Evolutionary conservation across 1,140 invertebrate species (phyloP).

Genomic region (Bombus sylvicola): DNA sequence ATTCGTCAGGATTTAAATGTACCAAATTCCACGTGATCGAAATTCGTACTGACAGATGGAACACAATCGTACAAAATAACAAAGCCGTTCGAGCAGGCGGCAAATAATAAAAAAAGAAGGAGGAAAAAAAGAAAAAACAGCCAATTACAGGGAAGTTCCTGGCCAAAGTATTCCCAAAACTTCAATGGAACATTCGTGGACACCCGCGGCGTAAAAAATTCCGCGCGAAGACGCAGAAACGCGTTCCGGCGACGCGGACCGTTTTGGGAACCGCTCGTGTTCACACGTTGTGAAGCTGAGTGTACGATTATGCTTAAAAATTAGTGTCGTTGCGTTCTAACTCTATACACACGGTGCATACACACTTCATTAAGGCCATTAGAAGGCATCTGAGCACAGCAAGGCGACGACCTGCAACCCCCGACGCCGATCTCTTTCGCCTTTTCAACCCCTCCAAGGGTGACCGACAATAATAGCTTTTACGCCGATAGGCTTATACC

Average conservation of each 20-base stretch:
- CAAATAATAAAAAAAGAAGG: background rate
- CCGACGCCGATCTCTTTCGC: slow-evolving; percentile 64
- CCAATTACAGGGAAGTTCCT: slow-evolving; percentile 35
- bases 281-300: slow-evolving; percentile 83
- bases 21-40: background rate
- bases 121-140: background rate
- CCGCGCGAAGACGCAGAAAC: slow-evolving; percentile 54
- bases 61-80: background rate
- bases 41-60: background rate
- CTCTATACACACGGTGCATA: slow-evolving; percentile 73
- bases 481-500: slow-evolving; percentile 62
- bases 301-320: slow-evolving; percentile 83
- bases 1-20: background rate
- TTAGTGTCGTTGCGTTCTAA: slow-evolving; percentile 79
- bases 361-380: slow-evolving; percentile 83
- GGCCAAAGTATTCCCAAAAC: slow-evolving; percentile 33
- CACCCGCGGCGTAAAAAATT: slow-evolving; percentile 48
- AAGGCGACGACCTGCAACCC: slow-evolving; percentile 61
- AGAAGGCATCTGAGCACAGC: slow-evolving; percentile 75
- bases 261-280: slow-evolving; percentile 73
- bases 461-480: slow-evolving; percentile 64
- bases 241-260: slow-evolving; percentile 43
- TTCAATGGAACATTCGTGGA: slow-evolving; percentile 35
- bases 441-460: slow-evolving; percentile 65
- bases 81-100: background rate